These are phyloP conservation scores for Pseudomyrmex concolor DNA, from an alignment of 1,140 invertebrate species.

Conservation along the genomic window DNA sequence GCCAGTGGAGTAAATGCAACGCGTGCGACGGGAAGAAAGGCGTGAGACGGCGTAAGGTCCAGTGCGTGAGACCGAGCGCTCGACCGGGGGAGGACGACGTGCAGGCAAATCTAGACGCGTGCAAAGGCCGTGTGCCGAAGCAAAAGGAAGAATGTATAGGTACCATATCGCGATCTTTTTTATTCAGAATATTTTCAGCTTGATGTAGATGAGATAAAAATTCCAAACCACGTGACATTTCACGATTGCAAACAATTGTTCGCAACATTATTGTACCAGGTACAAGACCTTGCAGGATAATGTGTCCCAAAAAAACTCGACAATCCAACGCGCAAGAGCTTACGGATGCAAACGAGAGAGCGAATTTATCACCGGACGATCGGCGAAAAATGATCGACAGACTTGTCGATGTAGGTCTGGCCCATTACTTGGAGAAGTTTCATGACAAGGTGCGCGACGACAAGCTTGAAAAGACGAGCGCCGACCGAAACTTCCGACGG, in stretches of 20 bases:
- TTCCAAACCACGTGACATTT: neutral
- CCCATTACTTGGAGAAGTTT: constrained; percentile 66
- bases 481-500: constrained; percentile 58
- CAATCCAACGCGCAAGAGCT: neutral
- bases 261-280: constrained; percentile 28
- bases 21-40: constrained; percentile 84
- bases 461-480: constrained; percentile 3
- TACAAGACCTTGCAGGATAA: constrained; percentile 79
- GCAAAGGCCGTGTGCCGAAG: constrained; percentile 78
- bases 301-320: constrained; percentile 75
- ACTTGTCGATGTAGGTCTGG: constrained; percentile 67
- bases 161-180: constrained; percentile 1
- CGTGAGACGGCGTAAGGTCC: constrained; percentile 80
- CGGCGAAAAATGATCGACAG: constrained; percentile 62
- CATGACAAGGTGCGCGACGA: constrained; percentile 18
- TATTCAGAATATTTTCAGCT: neutral
- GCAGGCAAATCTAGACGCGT: constrained; percentile 81
- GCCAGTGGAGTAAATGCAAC: constrained; percentile 84
- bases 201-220: neutral
- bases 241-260: neutral
- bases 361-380: neutral
- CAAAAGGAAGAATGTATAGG: constrained; percentile 77
- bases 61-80: constrained; percentile 83
- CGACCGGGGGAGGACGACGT: constrained; percentile 81
- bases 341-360: neutral